A percentile compares a stretch with the other conserved stretches of the same genome.
These are phyloP conservation scores for Vimba vimba DNA, from an alignment of 2,113 vertebrate species.

Conservation along the genomic window DNA sequence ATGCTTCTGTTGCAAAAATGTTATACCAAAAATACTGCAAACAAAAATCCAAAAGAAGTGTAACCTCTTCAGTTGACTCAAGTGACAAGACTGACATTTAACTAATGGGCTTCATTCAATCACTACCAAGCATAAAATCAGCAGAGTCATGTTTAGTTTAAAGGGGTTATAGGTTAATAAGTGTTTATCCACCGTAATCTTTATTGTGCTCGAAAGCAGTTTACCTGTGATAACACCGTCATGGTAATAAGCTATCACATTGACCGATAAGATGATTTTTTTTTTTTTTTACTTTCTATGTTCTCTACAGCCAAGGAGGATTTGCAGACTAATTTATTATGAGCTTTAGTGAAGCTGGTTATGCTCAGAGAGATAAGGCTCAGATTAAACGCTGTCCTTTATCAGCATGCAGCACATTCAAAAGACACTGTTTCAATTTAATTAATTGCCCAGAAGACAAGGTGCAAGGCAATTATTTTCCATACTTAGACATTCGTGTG, in stretches of 20 bases:
- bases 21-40: background rate
- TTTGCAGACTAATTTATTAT: constrained; percentile 62
- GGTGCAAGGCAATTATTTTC: constrained; percentile 37
- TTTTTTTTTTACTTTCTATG: background rate
- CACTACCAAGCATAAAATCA: constrained; percentile 21
- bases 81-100: background rate
- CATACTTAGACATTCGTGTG: constrained; percentile 20
- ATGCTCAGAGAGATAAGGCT: constrained; percentile 62
- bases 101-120: background rate
- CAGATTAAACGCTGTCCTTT: constrained; percentile 55
- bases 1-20: background rate
- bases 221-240: constrained; percentile 33
- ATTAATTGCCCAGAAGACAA: constrained; percentile 42
- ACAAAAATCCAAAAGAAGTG: background rate
- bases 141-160: background rate
- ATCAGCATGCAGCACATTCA: constrained; percentile 49
- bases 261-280: background rate
- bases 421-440: constrained; percentile 43
- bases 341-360: constrained; percentile 52
- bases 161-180: constrained; percentile 40
- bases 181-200: constrained; percentile 12
- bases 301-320: constrained; percentile 15
- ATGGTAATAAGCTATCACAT: constrained; percentile 22
- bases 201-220: constrained; percentile 24
- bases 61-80: background rate